A percentile compares a stretch with the other conserved stretches of the same genome.
These are phyloP conservation scores for Tenthredo scrophulariae DNA, from an alignment of 2,888 invertebrate species.

Conservation along the genomic window DNA sequence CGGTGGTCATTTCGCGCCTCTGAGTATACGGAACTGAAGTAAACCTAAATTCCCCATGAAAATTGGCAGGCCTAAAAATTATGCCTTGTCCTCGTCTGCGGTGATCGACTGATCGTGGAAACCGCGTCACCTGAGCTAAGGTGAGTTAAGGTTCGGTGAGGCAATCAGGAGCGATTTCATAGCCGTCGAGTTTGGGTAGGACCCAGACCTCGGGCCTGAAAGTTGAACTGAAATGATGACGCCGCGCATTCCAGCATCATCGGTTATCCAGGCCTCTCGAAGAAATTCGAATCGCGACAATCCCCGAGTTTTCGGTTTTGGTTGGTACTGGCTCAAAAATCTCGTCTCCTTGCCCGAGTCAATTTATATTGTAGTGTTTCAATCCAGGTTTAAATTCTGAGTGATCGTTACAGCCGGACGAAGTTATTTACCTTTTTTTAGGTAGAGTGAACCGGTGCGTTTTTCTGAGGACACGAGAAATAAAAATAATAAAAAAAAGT, in stretches of 20 bases:
- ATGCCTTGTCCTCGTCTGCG: background rate
- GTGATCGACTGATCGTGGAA: conserved; percentile 4
- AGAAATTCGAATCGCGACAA: conserved; percentile 70
- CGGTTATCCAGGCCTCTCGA: conserved; percentile 65
- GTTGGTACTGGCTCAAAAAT: background rate
- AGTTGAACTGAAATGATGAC: conserved; percentile 67
- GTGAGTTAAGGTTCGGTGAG: conserved; percentile 55
- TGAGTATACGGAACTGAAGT: background rate
- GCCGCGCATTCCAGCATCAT: conserved; percentile 70
- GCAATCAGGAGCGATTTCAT: conserved; percentile 75
- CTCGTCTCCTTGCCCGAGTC: background rate
- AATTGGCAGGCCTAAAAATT: background rate
- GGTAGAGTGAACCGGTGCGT: background rate
- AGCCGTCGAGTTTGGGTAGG: conserved; percentile 71
- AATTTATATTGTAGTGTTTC: background rate
- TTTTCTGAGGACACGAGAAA: background rate
- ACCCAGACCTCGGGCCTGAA: conserved; percentile 59
- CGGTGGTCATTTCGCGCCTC: background rate
- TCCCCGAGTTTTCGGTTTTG: conserved; percentile 53
- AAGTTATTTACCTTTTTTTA: conserved; percentile 9
- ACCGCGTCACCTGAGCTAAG: conserved; percentile 42
- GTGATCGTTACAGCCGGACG: background rate
- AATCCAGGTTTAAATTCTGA: background rate
- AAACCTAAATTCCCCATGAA: background rate
- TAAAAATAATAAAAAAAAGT: background rate